Base-by-base conservation (phyloP, 2,888 invertebrate species). In the Drosophila niveifrons region DNA sequence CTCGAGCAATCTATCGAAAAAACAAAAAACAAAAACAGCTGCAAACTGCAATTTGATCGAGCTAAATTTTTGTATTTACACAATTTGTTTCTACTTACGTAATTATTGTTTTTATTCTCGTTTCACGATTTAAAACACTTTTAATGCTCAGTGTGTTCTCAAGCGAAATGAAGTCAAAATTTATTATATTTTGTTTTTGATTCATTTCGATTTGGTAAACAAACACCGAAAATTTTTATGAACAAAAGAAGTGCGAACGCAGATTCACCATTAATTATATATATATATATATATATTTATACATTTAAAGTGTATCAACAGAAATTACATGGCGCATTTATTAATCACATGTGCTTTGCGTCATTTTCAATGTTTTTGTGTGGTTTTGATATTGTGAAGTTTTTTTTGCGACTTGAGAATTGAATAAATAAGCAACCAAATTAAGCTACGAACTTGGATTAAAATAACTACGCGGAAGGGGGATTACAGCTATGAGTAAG, bases 1-100 rank as follows among this genome's bases (percentile, higher is more conserved):
- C 68, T 80, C 50, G 57, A 67, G 23, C 53, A 85, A 85, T 82
- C 82, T 80, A 78, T 66, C 68, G 4, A 65, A 75, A 68, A 78
- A 48, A 75, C 66, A 78, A 48, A 63, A 82, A 77, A 29, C 1
- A 29, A 29, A 31, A 82, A 44, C 82, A 85, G 80, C 80, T 85
- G 81, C 72, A 46, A 48, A 58, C 18, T 41, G 77, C 67, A 81
- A 82, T 51, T 66, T 50, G 82, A 82, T 76, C 74, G n/a, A 34
- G 23, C 15, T n/a, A 29, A 23, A 44, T 57, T 28, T 52, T 70
- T 23, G 6, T 6, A 66, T 71, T 78, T 70, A 61, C 78, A 77
- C 79, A 76, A 56, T 50, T 72, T 75, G 68, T 72, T 73, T 64
- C 41, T n/a, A 62, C 28, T 62, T 46, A 29, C 36, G 10, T 29